Evolutionary conservation across 2,888 invertebrate genomes (phyloP), one percentile per base, ranked within the genome.

Genomic region (Kuschelorhynchus macadamiae): DNA sequence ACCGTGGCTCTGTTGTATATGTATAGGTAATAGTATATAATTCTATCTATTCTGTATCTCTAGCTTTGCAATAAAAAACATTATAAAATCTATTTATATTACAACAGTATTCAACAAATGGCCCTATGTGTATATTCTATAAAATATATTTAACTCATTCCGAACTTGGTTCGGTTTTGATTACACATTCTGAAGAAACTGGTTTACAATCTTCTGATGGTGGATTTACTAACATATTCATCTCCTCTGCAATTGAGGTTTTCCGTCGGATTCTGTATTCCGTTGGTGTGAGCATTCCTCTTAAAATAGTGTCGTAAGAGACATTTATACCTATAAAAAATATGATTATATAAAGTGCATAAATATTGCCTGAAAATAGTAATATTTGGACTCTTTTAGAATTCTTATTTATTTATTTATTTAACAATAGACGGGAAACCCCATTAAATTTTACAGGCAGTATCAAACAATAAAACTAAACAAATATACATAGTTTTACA

Each of bases 211-310:
- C 56, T 20, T n/a, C 47, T 11, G 12, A 20, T 4, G 61, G 56
- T 21, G 62, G 57, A 42, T 69, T 64, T 9, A 69, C 36, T 36
- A 69, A 20, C 20, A 69, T 25, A 21, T 60, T 59, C 67, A 71
- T 67, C 56, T 71, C 71, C 42, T 71, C 71, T 17, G 62, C 64
- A 20, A 71, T 60, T 7, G 68, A 68, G 18, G 67, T 46, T 30
- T 72, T 77, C 50, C 88, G 88, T 67, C 89, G 84, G 75, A 89
- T 83, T 72, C 91, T 85, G 77, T 91, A 90, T 79, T 91, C 91
- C 0, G 91, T 91, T 2, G 91, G 91, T 7, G 91, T 91, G 70
- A 91, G 80, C 89, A 91, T 89, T 33, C 91, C 91, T 73, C 91
- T 86, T 50, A 91, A 79, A 42, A 91, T 88, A 0, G 91, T 91